Conservation (phyloP, 2,888 invertebrate genomes). For the Sinohyriopsis cumingii region DNA sequence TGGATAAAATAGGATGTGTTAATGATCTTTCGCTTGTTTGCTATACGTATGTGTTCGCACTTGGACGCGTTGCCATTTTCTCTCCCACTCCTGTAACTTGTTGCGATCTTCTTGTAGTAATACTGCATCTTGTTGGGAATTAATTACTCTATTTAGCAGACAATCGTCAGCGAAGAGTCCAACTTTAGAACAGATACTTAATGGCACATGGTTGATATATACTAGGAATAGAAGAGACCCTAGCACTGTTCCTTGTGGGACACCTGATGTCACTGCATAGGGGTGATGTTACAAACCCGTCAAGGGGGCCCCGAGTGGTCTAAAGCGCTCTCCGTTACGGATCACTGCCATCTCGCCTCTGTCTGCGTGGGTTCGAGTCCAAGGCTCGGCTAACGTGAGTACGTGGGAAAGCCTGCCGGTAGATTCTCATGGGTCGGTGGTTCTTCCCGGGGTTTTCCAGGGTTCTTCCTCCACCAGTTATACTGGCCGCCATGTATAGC, state of each 20-base stretch:
- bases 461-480: too few relatives aligned
- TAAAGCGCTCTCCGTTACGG: too few relatives aligned
- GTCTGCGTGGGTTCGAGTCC: too few relatives aligned
- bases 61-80: constrained; percentile 1
- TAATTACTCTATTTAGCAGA: not conserved
- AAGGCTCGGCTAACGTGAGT: too few relatives aligned
- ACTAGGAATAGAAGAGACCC: not conserved
- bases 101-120: not conserved
- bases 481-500: too few relatives aligned
- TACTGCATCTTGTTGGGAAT: not conserved
- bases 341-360: too few relatives aligned
- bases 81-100: not conserved
- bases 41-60: not conserved
- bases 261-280: too few relatives aligned
- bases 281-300: not conserved
- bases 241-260: not conserved
- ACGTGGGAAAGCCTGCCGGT: too few relatives aligned
- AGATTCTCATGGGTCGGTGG: too few relatives aligned
- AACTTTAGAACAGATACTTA: not conserved
- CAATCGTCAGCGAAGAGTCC: not conserved
- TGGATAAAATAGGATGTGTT: not conserved
- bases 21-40: not conserved
- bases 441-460: too few relatives aligned
- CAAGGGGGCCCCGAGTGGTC: too few relatives aligned
- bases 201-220: not conserved